A percentile compares a stretch with the other conserved stretches of the same genome.
Evolutionary conservation across 2,113 vertebrate species (phyloP).

Genomic region (Cervus canadensis): DNA sequence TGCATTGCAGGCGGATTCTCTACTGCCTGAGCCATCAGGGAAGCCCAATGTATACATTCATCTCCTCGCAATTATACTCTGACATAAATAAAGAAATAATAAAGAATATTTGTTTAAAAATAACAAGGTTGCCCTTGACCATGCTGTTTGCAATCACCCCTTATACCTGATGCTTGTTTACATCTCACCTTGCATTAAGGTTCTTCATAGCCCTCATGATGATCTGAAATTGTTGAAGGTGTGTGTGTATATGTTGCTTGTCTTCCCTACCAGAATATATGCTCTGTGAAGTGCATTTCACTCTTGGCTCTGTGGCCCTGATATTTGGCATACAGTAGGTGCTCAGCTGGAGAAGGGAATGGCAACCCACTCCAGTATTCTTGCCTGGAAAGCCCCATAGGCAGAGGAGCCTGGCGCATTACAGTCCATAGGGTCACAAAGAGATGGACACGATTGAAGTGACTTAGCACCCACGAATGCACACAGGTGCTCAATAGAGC

Average conservation of each 20-base stretch:
- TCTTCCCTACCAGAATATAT: neutral
- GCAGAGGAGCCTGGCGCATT: neutral
- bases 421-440: neutral
- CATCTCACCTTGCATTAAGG: neutral
- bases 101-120: neutral
- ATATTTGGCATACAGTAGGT: neutral
- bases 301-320: neutral
- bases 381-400: neutral
- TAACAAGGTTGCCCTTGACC: neutral
- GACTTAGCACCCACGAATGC: neutral
- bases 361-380: neutral
- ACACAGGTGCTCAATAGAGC: neutral
- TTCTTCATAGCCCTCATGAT: neutral
- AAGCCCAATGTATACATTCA: neutral
- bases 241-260: neutral
- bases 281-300: neutral
- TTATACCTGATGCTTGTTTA: neutral
- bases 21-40: neutral
- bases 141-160: fast-evolving
- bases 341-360: neutral
- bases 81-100: neutral
- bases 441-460: neutral
- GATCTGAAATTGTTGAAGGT: neutral
- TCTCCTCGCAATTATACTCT: neutral
- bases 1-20: neutral